Evolutionary conservation across 1,140 invertebrate species (phyloP).

Genomic region (Pentalonia nigronervosa): DNA sequence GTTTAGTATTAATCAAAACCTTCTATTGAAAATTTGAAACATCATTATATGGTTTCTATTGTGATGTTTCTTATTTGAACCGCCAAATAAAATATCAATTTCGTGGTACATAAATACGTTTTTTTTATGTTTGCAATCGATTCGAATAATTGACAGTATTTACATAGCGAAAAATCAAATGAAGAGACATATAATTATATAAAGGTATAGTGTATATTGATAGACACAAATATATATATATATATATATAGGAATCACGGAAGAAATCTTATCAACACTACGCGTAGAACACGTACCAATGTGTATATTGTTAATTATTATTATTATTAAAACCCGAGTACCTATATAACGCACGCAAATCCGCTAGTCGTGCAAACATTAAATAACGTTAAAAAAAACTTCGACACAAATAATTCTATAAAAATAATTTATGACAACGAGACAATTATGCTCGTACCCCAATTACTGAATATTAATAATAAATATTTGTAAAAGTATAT

Average conservation of each 20-base stretch:
- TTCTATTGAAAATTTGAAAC: neutral
- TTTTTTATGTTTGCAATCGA: neutral
- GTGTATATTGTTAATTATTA: neutral
- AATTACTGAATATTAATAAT: slow-evolving; percentile 5
- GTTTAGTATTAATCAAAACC: neutral
- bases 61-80: neutral
- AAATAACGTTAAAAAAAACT: slow-evolving; percentile 14
- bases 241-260: neutral
- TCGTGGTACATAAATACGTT: neutral
- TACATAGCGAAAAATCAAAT: neutral
- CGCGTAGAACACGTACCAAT: neutral
- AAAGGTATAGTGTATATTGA: neutral
- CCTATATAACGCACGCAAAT: neutral
- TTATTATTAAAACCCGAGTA: neutral
- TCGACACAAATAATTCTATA: neutral
- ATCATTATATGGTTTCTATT: neutral
- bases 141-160: neutral
- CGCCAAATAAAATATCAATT: neutral
- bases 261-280: neutral
- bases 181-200: neutral
- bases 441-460: too few species aligned
- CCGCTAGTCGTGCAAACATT: neutral
- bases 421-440: slow-evolving; percentile 15
- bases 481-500: slow-evolving; percentile 40
- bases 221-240: neutral